Evolutionary conservation across 2,797 vertebrate species (phyloP), one percentile per base, ranked within the genome.

Genomic region (Eulemur rubriventer): DNA sequence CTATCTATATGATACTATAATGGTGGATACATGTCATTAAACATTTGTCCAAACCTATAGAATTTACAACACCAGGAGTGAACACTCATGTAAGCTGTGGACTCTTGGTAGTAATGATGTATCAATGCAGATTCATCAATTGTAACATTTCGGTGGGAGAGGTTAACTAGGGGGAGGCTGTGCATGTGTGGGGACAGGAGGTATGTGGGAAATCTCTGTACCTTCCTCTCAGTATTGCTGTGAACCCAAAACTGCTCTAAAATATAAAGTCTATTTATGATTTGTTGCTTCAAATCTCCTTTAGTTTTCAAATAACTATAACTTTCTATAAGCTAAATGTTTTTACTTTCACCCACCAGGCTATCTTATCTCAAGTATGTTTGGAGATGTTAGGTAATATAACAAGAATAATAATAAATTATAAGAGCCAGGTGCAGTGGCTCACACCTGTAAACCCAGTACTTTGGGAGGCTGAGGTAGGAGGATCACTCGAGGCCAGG

Each of bases 301-400:
- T 55, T 79, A 89, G 14, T 85, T 89, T 65, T 30, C 63, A 79
- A 79, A 85, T 94, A 96, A 75, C 50, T 86, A 8, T 80, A 70
- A 70, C 18, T 76, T 76, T 76, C 11, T 76, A 9, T 55, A 83
- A 61, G 30, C 24, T 35, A 89, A 83, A 38, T 35, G 20, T 50
- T 63, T 83, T 83, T 89, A 85, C 55, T 96, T 80, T 55, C 16
- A 72, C 11, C 8, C 26, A 63, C 46, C 16, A 28, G 20, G 35
- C 11, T 46, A 65, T 38, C 35, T 89, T 82, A 50, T 52, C 43
- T 55, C 33, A 59, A 26, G 1, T 55, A 12, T 24, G 30, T 70
- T 78, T 84, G 18, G 30, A 35, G 11, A 70, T 46, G 82, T 16
- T 78, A 78, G 76, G 33, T 13, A 75, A 43, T 26, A 91, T 30